phyloP scores from a whole-genome alignment of 2,888 invertebrate genomes.

The Cheilosia scutellata region DNA sequence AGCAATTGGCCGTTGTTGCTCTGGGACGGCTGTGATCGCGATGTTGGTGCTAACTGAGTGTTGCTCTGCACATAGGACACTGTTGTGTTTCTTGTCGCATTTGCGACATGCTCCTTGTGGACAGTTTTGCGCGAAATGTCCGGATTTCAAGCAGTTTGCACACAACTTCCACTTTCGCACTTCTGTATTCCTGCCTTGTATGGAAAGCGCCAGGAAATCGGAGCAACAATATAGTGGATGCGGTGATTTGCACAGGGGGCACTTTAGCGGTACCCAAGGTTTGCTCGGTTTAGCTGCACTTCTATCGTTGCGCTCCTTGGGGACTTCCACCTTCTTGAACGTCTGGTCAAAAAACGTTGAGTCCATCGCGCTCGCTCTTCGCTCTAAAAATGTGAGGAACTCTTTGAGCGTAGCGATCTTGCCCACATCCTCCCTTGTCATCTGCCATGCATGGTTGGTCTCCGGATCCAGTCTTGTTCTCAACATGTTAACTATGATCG shows the following conservation, averaged over 20 bases:
- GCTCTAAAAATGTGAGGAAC: constrained; percentile 3
- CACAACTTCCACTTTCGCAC: neutral
- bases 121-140: neutral
- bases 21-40: neutral
- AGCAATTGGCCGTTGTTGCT: neutral
- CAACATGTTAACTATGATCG: constrained; percentile 11
- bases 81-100: constrained; percentile 8
- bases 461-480: constrained; percentile 20
- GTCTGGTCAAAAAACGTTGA: constrained; percentile 23
- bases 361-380: constrained; percentile 31
- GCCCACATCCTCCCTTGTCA: constrained; percentile 11
- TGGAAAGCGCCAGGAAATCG: constrained; percentile 5
- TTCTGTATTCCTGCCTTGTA: neutral
- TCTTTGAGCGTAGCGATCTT: constrained; percentile 13
- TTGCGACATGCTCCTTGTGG: neutral
- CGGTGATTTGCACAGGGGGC: neutral
- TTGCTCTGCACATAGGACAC: neutral
- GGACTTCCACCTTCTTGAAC: neutral
- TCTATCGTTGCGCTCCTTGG: neutral
- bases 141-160: neutral
- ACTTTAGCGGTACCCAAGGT: constrained; percentile 1
- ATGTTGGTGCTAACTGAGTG: neutral
- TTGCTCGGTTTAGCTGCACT: neutral
- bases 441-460: constrained; percentile 20
- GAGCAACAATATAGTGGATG: constrained; percentile 2